Percentiles rank a stretch among this genome's conserved stretches.
phyloP scores from a whole-genome alignment of 2,113 vertebrate species.

The Romanogobio albipinnatus region DNA sequence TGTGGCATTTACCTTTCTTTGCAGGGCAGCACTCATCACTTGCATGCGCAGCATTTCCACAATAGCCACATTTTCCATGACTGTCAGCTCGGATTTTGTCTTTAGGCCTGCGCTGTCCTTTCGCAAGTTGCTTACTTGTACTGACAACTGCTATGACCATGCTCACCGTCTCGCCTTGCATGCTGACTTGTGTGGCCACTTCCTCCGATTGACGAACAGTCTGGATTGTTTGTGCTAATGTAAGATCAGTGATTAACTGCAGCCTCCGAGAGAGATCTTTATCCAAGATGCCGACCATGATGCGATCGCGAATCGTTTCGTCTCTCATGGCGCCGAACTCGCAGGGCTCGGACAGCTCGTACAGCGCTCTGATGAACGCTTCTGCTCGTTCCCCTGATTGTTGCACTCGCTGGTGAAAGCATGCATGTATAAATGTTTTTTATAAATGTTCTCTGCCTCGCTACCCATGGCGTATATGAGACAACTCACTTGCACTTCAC shows the following conservation, averaged over 20 bases:
- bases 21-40: too few species aligned
- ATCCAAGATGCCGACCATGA: conserved; percentile 31
- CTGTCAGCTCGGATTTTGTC: too few species aligned
- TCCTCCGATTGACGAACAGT: conserved; percentile 37
- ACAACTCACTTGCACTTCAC: too few species aligned
- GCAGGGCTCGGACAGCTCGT: conserved; percentile 42
- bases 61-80: too few species aligned
- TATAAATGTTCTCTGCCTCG: too few species aligned
- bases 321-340: conserved; percentile 36
- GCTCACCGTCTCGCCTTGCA: not conserved
- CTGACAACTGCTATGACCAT: not conserved
- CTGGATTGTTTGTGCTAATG: conserved; percentile 32
- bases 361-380: conserved; percentile 33
- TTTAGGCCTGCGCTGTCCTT: not conserved
- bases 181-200: conserved; percentile 10
- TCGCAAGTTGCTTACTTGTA: not conserved
- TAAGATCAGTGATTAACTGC: conserved; percentile 37
- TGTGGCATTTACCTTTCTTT: too few species aligned
- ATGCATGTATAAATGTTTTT: too few species aligned
- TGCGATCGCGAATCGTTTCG: conserved; percentile 42
- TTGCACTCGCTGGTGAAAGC: conserved; percentile 42
- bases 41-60: too few species aligned
- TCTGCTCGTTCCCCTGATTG: conserved; percentile 28
- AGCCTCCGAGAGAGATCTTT: conserved; percentile 40
- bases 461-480: too few species aligned